phyloP scores from a whole-genome alignment of 2,113 vertebrate species.

The Synchiropus splendidus region DNA sequence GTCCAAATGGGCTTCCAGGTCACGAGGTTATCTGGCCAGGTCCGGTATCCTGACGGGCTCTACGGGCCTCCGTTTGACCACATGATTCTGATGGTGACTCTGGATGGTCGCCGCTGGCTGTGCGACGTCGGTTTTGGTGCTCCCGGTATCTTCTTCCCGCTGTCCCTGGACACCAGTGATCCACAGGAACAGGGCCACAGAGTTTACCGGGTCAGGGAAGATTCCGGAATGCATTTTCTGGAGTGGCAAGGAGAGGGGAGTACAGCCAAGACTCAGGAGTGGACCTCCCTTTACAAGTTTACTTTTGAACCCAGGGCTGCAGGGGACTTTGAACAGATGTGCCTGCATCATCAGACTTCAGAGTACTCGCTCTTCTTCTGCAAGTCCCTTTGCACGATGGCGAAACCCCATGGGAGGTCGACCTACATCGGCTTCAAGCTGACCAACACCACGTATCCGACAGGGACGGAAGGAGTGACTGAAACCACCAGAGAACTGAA shows the following conservation, averaged over 20 bases:
- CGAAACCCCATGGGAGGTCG: slow-evolving; percentile 44
- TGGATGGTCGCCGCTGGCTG: slow-evolving; percentile 53
- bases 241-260: slow-evolving; percentile 43
- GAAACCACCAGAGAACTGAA: slow-evolving; percentile 42
- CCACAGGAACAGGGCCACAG: slow-evolving; percentile 56
- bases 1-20: slow-evolving; percentile 52
- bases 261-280: slow-evolving; percentile 41
- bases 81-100: slow-evolving; percentile 48
- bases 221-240: slow-evolving; percentile 24
- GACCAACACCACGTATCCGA: slow-evolving; percentile 27
- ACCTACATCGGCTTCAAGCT: slow-evolving; percentile 63
- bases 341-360: slow-evolving; percentile 67
- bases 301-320: slow-evolving; percentile 44
- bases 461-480: slow-evolving; percentile 26
- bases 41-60: slow-evolving; percentile 15
- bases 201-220: slow-evolving; percentile 47
- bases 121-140: slow-evolving; percentile 66
- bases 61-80: slow-evolving; percentile 68
- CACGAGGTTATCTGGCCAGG: slow-evolving; percentile 51
- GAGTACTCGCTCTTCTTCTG: slow-evolving; percentile 59
- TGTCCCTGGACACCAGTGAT: slow-evolving; percentile 52
- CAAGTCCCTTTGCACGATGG: slow-evolving; percentile 63
- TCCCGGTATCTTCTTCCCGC: slow-evolving; percentile 42
- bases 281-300: slow-evolving; percentile 57
- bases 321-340: slow-evolving; percentile 64